Percentiles rank a stretch among this genome's conserved stretches.
These are phyloP conservation scores for Tetragonula clypearis DNA, from an alignment of 1,140 invertebrate species.

Conservation along the genomic window DNA sequence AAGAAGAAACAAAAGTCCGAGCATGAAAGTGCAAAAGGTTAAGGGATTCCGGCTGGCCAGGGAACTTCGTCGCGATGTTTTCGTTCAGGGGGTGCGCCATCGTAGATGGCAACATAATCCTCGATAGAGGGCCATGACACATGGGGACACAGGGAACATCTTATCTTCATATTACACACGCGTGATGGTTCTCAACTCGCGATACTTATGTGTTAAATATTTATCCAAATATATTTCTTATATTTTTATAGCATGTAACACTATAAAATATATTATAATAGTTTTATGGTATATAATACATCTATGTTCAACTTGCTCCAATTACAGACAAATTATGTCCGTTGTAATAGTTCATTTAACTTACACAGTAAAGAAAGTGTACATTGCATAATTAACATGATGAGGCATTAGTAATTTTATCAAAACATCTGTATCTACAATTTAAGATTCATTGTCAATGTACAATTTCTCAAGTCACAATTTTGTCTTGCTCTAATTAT, in stretches of 20 bases:
- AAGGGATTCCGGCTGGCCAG: conserved; percentile 62
- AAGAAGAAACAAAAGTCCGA: conserved; percentile 26
- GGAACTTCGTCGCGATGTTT: conserved; percentile 76
- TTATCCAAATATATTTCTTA: background rate
- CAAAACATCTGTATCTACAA: too few species aligned
- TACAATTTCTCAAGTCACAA: too few species aligned
- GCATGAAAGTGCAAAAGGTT: conserved; percentile 58
- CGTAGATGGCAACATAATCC: conserved; percentile 77
- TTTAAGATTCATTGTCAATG: too few species aligned
- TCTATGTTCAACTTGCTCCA: too few species aligned
- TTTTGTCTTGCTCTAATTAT: background rate
- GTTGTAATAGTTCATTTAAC: too few species aligned
- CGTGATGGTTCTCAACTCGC: conserved; percentile 69
- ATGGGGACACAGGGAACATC: conserved; percentile 76
- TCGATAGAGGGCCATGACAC: conserved; percentile 74
- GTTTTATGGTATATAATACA: too few species aligned
- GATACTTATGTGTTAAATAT: background rate
- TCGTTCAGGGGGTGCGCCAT: conserved; percentile 70
- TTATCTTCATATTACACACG: conserved; percentile 80
- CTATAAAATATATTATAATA: too few species aligned
- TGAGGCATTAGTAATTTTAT: too few species aligned
- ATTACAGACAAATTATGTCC: too few species aligned
- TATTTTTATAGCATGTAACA: too few species aligned
- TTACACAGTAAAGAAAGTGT: too few species aligned
- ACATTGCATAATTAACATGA: too few species aligned